Evolutionary conservation across 53 echinoderm and acorn worm species (phyloP), one percentile per base, ranked within the genome.

Genomic region (Echinarachnius parma): DNA sequence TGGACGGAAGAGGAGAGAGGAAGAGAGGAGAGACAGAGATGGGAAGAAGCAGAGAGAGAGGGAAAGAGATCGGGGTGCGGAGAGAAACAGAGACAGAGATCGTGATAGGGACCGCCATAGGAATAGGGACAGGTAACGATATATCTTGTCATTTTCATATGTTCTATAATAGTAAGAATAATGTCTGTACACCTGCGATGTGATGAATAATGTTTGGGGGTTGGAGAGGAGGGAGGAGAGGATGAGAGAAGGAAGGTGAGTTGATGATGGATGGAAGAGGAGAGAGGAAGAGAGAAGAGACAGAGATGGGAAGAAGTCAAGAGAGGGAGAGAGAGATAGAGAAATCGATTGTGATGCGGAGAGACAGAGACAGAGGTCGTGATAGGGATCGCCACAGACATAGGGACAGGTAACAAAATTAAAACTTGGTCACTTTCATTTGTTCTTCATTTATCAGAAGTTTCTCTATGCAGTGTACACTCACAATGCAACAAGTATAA

Each of bases 321-420:
- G 59, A 22, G 21, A 21, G 5, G 31, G 16, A 21, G 34, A 31
- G 0, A 36, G 56, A 37, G 74, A 74, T 33, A 39, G 65, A 42
- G 64, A 62, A 13, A 19, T 28, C n/a, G n/a, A n/a, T 18, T 14
- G 33, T 30, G 3, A 60, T 5, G 35, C 46, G 63, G 14, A 62
- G 48, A 77, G 46, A 77, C 9, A 77, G 49, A 18, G 2, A 16
- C 31, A 62, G 63, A 28, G 78, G 34, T 26, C 15, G 61, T 45
- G 20, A 53, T 3, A 66, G 32, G 42, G 26, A 55, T 20, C 32
- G 55, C 31, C 34, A 65, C 22, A 78, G 39, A 27, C 28, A 52
- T 9, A 34, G 56, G 10, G 67, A 79, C 27, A 79, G 68, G 62
- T 62, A 39, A 28, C 36, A 39, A n/a, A 62, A n/a, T n/a, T n/a